Evolutionary conservation across 2,113 vertebrate genomes (phyloP), one percentile per base, ranked within the genome.

Genomic region (Sarotherodon lohbergeri): DNA sequence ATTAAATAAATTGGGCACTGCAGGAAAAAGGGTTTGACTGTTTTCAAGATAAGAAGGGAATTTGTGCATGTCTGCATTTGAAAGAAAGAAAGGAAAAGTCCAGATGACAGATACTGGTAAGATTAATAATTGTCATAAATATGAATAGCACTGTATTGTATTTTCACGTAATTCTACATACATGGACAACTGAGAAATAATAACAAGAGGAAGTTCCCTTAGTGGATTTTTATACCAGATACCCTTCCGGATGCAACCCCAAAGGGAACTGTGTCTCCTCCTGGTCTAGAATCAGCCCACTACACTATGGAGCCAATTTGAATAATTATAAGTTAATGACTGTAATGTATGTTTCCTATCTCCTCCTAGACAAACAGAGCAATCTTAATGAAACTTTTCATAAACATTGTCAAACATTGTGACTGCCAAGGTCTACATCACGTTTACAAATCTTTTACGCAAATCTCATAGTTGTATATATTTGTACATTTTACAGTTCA

Each of bases 351-450:
- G 17, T 39, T 66, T 66, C 34, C 34, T 66, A 13, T 66, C 19
- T 7, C 61, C 61, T 66, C 19, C 61, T 13, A 66, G 61, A 66
- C 0, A 0, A 66, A 39, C 34, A 66, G 61, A 66, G 1, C 1
- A 39, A 66, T 66, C 61, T 39, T 66, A 39, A 66, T 66, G 34
- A 66, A 66, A 66, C 61, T 22, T 66, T 66, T 66, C 61, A 66
- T 39, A 66, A 10, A 66, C 61, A 8, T 12, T 66, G 19, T n/a
- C 29, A 63, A 63, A 63, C 61, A 66, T n/a, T 66, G 61, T 13
- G 34, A 66, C 34, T n/a, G 17, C 34, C 61, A n/a, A 39, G 61
- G 61, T 66, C 61, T 39, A 66, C 34, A 66, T 66, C 19, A n/a
- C 4, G 0, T 39, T 39, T 39, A 7, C 19, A n/a, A 66, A 66